Conservation (phyloP, 2,113 vertebrate species). For the Craseonycteris thonglongyai region DNA sequence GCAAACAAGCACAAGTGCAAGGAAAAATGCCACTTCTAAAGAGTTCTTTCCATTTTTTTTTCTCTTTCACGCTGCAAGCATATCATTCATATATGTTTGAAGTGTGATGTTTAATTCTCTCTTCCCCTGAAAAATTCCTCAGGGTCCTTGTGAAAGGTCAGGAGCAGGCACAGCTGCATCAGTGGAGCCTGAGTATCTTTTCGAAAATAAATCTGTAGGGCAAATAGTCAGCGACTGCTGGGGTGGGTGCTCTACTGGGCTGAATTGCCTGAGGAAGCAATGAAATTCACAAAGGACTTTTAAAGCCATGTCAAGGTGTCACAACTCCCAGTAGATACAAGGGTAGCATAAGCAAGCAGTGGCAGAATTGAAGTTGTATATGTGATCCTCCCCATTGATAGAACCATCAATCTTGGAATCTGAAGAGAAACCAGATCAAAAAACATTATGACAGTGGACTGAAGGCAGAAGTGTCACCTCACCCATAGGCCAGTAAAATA, state of each 20-base stretch:
- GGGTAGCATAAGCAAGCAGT: neutral
- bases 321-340: neutral
- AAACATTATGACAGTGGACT: neutral
- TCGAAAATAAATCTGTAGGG: neutral
- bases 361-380: neutral
- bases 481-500: neutral
- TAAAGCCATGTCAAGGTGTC: neutral
- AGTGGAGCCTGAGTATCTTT: neutral
- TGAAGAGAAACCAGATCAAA: neutral
- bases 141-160: conserved; percentile 41
- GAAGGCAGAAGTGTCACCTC: neutral
- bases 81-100: neutral
- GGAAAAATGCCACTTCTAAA: neutral
- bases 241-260: neutral
- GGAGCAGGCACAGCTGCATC: neutral
- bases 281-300: neutral
- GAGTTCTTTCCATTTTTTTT: neutral
- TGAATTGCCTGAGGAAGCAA: neutral
- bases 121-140: conserved; percentile 8
- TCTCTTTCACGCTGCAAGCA: neutral
- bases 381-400: neutral
- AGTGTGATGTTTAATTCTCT: neutral
- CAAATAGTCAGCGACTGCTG: neutral
- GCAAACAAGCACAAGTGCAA: neutral
- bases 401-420: neutral